phyloP scores from a whole-genome alignment of 2,888 invertebrate genomes.

The Drosophila recens region DNA sequence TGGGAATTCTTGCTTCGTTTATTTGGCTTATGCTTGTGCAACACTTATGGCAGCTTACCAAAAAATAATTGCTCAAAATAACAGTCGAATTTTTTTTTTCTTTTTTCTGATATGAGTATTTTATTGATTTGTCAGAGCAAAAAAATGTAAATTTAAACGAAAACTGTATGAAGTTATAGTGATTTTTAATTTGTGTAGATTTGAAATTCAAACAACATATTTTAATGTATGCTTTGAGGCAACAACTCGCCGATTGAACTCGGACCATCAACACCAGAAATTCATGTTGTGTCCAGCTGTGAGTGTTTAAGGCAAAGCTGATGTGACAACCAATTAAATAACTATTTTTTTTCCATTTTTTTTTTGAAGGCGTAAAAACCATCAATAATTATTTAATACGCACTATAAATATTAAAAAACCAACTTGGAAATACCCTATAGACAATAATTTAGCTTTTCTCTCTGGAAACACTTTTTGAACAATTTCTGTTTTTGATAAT shows the following conservation, averaged over 20 bases:
- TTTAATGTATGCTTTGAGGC: conserved; percentile 1
- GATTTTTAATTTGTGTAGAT: conserved; percentile 15
- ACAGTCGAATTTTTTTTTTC: conserved; percentile 1
- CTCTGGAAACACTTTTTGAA: background rate
- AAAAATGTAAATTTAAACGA: background rate
- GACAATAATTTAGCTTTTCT: background rate
- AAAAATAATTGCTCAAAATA: conserved; percentile 48
- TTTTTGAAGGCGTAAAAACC: conserved; percentile 59
- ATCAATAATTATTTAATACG: conserved; percentile 64
- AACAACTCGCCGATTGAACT: conserved; percentile 44
- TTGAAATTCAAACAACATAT: conserved; percentile 2
- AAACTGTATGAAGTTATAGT: background rate
- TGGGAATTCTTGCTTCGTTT: conserved; percentile 42
- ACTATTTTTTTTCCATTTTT: conserved; percentile 52
- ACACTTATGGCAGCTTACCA: conserved; percentile 13
- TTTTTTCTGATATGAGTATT: background rate
- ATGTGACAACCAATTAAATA: conserved; percentile 80
- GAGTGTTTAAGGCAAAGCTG: conserved; percentile 52
- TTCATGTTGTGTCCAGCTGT: conserved; percentile 25
- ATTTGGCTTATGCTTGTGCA: conserved; percentile 26
- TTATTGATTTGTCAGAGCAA: background rate
- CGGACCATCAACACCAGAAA: conserved; percentile 34
- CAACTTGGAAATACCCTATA: conserved; percentile 4
- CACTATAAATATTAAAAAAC: background rate
- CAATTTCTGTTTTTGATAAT: background rate